Percentiles rank a stretch among this genome's conserved stretches.
Evolutionary conservation across 1,140 invertebrate genomes (phyloP).

Genomic region (Microplitis demolitor): DNA sequence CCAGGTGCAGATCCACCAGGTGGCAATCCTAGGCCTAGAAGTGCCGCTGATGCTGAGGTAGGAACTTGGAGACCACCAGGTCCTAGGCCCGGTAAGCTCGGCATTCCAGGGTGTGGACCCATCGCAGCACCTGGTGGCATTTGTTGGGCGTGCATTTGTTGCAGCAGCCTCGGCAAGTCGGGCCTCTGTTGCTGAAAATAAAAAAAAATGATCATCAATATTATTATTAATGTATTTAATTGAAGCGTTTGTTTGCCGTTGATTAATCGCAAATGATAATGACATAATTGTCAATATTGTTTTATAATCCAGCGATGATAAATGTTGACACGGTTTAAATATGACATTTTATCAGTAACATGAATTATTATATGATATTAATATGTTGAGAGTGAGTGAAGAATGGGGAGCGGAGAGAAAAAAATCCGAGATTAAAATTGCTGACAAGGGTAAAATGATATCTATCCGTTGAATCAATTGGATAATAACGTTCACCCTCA

Average conservation of each 20-base stretch:
- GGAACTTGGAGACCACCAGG: slow-evolving; percentile 57
- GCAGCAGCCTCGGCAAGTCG: slow-evolving; percentile 75
- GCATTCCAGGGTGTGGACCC: slow-evolving; percentile 64
- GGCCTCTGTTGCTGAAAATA: slow-evolving; percentile 76
- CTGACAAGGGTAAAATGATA: slow-evolving; percentile 9
- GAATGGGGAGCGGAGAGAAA: background rate
- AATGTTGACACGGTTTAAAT: background rate
- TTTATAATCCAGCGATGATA: background rate
- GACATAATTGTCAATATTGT: background rate
- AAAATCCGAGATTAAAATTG: slow-evolving; percentile 14
- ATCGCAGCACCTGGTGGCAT: slow-evolving; percentile 77
- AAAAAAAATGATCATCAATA: slow-evolving; percentile 39
- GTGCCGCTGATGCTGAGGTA: slow-evolving; percentile 57
- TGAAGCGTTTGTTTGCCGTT: background rate
- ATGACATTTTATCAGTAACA: too few relatives aligned
- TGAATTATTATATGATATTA: background rate
- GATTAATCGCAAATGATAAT: background rate
- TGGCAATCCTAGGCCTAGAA: slow-evolving; percentile 60
- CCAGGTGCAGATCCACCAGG: slow-evolving; percentile 62
- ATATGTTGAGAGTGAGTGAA: background rate
- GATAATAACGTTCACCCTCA: background rate
- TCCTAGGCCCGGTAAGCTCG: slow-evolving; percentile 56
- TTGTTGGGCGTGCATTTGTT: slow-evolving; percentile 92
- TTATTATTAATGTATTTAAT: background rate
- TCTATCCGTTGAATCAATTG: background rate